These are phyloP conservation scores for Hyles euphorbiae DNA, from an alignment of 1,140 invertebrate species.

Conservation along the genomic window DNA sequence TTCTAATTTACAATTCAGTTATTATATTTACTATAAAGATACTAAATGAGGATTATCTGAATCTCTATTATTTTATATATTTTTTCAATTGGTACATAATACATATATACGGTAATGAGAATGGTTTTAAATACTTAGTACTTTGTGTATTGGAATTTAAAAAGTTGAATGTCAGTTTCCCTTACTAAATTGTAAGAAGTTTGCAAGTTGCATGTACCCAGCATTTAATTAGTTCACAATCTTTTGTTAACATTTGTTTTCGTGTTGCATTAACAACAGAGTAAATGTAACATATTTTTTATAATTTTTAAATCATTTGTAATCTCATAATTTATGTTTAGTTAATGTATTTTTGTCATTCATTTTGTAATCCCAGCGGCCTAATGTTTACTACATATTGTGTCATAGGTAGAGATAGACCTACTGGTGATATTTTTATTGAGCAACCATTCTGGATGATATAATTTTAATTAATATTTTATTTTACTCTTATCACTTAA, in stretches of 20 bases:
- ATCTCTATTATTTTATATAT: neutral
- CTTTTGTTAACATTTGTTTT: conserved; percentile 22
- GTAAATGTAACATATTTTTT: conserved; percentile 2
- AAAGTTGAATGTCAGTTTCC: too few species aligned
- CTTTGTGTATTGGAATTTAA: too few species aligned
- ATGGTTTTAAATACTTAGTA: too few species aligned
- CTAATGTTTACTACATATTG: conserved; percentile 23
- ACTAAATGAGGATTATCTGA: conserved; percentile 3
- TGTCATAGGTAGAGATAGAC: neutral
- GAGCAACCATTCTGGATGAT: neutral
- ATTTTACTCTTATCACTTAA: neutral
- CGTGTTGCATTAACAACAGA: neutral
- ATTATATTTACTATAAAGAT: neutral
- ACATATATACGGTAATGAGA: too few species aligned
- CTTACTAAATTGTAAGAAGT: neutral
- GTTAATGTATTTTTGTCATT: neutral
- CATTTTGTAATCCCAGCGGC: conserved; percentile 22
- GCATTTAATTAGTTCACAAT: conserved; percentile 34
- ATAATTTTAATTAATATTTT: neutral
- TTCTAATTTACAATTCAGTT: too few species aligned
- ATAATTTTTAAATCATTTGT: conserved; percentile 23
- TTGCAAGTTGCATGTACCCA: conserved; percentile 19
- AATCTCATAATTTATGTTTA: conserved; percentile 13
- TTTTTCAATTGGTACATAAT: too few species aligned
- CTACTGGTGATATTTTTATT: conserved; percentile 6